Percentiles rank a stretch among this genome's conserved stretches.
These are phyloP conservation scores for Chaitophorus viminalis DNA, from an alignment of 2,888 invertebrate genomes.

Conservation along the genomic window DNA sequence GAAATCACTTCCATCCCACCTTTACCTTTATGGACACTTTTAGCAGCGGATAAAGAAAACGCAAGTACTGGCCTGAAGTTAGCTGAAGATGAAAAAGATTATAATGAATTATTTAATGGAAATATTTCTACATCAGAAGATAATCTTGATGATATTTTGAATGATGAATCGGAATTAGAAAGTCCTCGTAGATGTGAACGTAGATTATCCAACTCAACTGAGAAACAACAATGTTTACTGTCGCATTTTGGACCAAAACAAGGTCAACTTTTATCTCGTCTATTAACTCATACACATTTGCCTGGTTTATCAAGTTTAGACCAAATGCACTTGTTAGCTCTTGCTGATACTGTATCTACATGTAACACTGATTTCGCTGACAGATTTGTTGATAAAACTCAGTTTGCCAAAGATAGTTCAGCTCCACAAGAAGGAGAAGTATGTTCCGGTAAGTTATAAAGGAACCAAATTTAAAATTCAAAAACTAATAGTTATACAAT, in stretches of 20 bases:
- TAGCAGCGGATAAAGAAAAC: slow-evolving; percentile 93
- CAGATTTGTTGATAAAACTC: slow-evolving; percentile 77
- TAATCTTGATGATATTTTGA: slow-evolving; percentile 81
- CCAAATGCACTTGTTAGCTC: slow-evolving; percentile 98
- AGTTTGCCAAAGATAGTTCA: slow-evolving; percentile 75
- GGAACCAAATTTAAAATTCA: not conserved
- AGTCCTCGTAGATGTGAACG: slow-evolving; percentile 72
- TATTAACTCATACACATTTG: slow-evolving; percentile 93
- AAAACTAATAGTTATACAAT: not conserved
- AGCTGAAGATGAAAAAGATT: slow-evolving; percentile 74
- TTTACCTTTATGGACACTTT: slow-evolving; percentile 92
- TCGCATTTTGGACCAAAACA: slow-evolving; percentile 90
- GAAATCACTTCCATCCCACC: slow-evolving; percentile 99
- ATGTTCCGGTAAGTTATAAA: slow-evolving; percentile 60
- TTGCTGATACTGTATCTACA: slow-evolving; percentile 97
- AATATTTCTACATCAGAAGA: slow-evolving; percentile 80
- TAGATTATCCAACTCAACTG: slow-evolving; percentile 75
- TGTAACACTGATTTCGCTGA: slow-evolving; percentile 90
- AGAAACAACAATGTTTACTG: slow-evolving; percentile 74
- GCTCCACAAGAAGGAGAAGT: slow-evolving; percentile 63
- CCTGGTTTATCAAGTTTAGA: slow-evolving; percentile 96
- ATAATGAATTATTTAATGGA: slow-evolving; percentile 89
- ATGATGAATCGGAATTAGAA: slow-evolving; percentile 78
- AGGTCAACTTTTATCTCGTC: slow-evolving; percentile 84
- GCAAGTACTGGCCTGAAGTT: slow-evolving; percentile 66